Conservation (phyloP, 2,797 vertebrate genomes). For the Anas flavirostris region DNA sequence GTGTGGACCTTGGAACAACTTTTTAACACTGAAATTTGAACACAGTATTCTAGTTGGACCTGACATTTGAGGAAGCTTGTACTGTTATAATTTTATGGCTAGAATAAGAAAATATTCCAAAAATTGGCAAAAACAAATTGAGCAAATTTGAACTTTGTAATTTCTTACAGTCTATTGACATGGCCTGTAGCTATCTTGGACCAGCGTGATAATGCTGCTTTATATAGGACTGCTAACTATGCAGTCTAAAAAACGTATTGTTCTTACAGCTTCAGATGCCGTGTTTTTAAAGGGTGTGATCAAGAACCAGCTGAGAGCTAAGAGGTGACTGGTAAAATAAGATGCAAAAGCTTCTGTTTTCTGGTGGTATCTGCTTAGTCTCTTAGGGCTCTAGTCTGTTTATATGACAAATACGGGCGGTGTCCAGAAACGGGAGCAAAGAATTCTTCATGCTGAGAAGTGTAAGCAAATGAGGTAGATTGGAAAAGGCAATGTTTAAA, state of each 20-base stretch:
- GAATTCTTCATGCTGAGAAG: background rate
- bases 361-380: background rate
- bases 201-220: background rate
- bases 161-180: background rate
- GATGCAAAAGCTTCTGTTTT: background rate
- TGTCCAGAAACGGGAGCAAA: background rate
- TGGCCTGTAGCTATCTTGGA: background rate
- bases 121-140: background rate
- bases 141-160: background rate
- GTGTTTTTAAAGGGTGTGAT: background rate
- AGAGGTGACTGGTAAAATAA: background rate
- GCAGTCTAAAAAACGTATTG: background rate
- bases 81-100: background rate
- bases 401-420: background rate
- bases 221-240: background rate
- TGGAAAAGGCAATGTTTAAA: background rate
- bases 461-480: background rate
- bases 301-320: background rate
- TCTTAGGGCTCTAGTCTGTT: background rate
- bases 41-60: background rate
- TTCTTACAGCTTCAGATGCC: background rate
- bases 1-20: background rate
- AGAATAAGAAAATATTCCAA: background rate
- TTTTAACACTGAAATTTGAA: background rate
- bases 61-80: background rate